Evolutionary conservation across 2,888 invertebrate species (phyloP), one percentile per base, ranked within the genome.

Genomic region (Nemapogon koenigi): DNA sequence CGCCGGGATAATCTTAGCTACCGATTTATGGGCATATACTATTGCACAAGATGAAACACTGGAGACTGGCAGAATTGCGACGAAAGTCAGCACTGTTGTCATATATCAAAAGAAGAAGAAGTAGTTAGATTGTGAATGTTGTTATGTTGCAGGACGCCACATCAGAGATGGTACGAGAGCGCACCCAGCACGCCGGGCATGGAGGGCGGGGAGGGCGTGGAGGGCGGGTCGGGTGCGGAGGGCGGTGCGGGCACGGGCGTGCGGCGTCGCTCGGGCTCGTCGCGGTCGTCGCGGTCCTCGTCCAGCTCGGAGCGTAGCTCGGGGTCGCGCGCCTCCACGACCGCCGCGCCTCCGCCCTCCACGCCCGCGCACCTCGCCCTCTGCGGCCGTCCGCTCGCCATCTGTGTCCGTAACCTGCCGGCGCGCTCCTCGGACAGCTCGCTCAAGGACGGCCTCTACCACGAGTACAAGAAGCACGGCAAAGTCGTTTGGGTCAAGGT

Each of bases 401-500:
- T 94, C 62, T 93, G 94, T 78, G 94, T 95, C 51, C 85, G 91
- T 58, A 94, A 94, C 78, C 82, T 95, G 57, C 94, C 94, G 47
- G 86, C 90, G 46, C 84, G 94, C 54, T 94, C 94, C 54, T 87
- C 89, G 64, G 97, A 97, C 72, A 94, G 94, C 53, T 96, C 95
- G 56, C 82, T 97, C 52, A 94, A 97, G 80, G 97, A 97, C 80
- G 97, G 97, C 49, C 86, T 97, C 51, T 97, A 94, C 81, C 97
- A 97, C 81, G 97, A 97, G 79, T 97, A 97, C 83, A 97, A 97
- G 82, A 97, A 97, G 66, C 94, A 96, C 76, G 97, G 97, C 46
- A 97, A 97, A 80, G 96, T 97, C 54, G 92, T 93, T 52, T 93
- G 94, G 86, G 95, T 97, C 42, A 91, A 91, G 67, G 91, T 97